phyloP scores from a whole-genome alignment of 2,888 invertebrate species.

The Carterocephalus palaemon region DNA sequence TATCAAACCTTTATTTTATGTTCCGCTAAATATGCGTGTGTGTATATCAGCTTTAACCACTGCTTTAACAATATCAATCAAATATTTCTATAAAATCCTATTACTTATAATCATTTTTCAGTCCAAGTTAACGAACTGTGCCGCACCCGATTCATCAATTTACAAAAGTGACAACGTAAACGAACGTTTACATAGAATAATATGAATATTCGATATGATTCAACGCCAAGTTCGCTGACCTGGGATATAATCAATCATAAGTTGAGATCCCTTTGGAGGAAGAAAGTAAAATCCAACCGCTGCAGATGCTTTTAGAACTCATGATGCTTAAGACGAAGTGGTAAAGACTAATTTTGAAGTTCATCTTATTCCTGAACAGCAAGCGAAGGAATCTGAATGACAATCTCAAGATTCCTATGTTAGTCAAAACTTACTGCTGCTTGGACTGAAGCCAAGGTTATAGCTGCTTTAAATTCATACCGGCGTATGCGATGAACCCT shows the following conservation, averaged over 20 bases:
- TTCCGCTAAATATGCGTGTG: no score
- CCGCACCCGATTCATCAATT: slow-evolving; percentile 28
- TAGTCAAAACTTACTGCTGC: slow-evolving; percentile 34
- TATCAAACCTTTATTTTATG: no score
- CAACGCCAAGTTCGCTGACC: slow-evolving; percentile 34
- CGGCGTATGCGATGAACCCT: slow-evolving; percentile 12
- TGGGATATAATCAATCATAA: slow-evolving; percentile 37
- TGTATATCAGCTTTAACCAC: no score
- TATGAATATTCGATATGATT: slow-evolving; percentile 35
- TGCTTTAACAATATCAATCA: no score
- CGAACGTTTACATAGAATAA: slow-evolving; percentile 27
- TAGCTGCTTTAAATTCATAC: slow-evolving; percentile 25
- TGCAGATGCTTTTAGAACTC: neutral
- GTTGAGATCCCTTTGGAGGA: slow-evolving; percentile 33
- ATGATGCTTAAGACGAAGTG: slow-evolving; percentile 15
- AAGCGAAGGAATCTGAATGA: neutral
- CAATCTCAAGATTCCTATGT: slow-evolving; percentile 34
- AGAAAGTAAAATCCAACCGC: slow-evolving; percentile 27
- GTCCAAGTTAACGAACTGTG: slow-evolving; percentile 28
- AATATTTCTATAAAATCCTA: no score
- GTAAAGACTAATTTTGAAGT: slow-evolving; percentile 11
- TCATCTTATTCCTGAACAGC: neutral
- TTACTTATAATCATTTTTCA: no score
- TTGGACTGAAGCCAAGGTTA: slow-evolving; percentile 35
- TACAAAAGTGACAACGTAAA: slow-evolving; percentile 28